phyloP scores from a whole-genome alignment of 2,797 vertebrate species.

The Hypotaenidia philippensis region DNA sequence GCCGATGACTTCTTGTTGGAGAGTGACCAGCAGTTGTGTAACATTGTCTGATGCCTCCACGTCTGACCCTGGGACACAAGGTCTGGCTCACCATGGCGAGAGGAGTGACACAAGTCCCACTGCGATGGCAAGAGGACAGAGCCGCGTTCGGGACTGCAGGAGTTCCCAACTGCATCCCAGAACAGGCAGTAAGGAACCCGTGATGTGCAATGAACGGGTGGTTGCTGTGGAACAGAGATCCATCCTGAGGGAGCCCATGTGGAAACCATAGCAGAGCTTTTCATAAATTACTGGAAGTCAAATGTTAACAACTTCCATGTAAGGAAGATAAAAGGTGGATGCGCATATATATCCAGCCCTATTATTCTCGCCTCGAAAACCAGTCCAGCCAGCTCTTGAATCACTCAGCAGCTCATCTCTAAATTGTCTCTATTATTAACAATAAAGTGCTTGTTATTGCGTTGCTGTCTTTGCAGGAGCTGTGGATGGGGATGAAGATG shows the following conservation, averaged over 20 bases:
- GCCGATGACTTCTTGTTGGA: not conserved
- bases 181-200: not conserved
- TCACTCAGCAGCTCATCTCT: not conserved
- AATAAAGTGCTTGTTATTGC: not conserved
- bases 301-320: not conserved
- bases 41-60: not conserved
- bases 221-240: not conserved
- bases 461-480: not conserved
- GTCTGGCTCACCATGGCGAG: not conserved
- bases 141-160: not conserved
- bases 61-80: not conserved
- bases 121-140: not conserved
- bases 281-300: not conserved
- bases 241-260: not conserved
- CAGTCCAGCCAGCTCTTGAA: constrained; percentile 4
- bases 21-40: not conserved
- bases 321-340: not conserved
- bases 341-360: not conserved
- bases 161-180: not conserved
- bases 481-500: not conserved
- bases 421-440: not conserved
- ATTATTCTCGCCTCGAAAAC: not conserved
- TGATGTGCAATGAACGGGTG: not conserved
- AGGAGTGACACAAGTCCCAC: not conserved
- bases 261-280: not conserved